Base-by-base conservation (phyloP, 2,888 invertebrate species). In the Pediacus dermestoides region DNA sequence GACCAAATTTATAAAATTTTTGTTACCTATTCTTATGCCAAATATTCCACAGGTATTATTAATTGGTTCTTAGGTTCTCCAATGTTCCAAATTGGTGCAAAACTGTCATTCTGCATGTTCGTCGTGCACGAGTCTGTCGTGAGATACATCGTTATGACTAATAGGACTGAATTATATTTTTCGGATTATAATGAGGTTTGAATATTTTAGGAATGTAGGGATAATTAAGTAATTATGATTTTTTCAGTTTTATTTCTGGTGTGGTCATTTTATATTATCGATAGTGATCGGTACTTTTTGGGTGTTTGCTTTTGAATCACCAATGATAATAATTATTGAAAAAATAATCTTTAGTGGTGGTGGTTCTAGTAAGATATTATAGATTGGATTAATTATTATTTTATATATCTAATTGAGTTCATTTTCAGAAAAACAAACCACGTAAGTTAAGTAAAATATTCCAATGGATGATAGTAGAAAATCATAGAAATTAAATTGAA, bases 61-160 rank as follows among this genome's bases (percentile, higher is more conserved):
- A 73, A 76, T 52, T 74, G 73, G 71, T 70, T 77, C 42, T 60
- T 77, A 1, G 73, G 73, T 0, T 56, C 71, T 1, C 54, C 60
- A 3, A 48, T 74, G 16, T 76, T 77, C 70, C 74, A 74, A 58
- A 60, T 76, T 4, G 68, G 75, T 1, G 71, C 73, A 1, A 70
- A 75, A 7, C 60, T 78, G 3, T 74, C 75, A 0, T 78, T 74
- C 45, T 73, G 74, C 7, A 70, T 76, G 61, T 78, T 75, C 48
- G 55, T 28, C 11, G 7, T 28, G 3, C 28, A 28, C 14, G 28
- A 14, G 14, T 13, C n/a, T 28, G 12, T 28, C 3, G 14, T 28
- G 14, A n/a, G 3, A 7, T 11, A 11, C n/a, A 7, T 4, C 2
- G 28, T 14, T 3, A 3, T 28, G 3, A 28, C 28, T 3, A 3